phyloP scores from a whole-genome alignment of 2,888 invertebrate genomes.

The Sepiola atlantica region DNA sequence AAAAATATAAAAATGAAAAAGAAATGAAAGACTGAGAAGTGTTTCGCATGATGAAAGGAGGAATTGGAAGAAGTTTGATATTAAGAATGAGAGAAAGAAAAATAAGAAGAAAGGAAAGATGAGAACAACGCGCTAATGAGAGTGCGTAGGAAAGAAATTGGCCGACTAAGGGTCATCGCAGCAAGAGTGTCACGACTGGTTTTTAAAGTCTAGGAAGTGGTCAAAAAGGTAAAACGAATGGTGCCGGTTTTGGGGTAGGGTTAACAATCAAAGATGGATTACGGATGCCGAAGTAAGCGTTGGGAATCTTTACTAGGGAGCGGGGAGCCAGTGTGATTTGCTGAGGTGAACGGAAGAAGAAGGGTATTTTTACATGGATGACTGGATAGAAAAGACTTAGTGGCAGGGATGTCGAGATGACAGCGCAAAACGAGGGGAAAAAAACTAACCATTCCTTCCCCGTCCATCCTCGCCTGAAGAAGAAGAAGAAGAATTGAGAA shows the following conservation, averaged over 20 bases:
- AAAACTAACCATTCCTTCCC: no score
- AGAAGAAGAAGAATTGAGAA: no score
- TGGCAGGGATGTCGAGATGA: background rate
- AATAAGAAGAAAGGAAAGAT: background rate
- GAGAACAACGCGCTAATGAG: background rate
- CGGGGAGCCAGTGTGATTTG: background rate
- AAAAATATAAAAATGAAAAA: background rate
- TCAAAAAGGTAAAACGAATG: no score
- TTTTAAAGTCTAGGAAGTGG: no score
- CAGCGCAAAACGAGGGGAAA: background rate
- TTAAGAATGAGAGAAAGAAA: no score
- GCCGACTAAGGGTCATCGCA: background rate
- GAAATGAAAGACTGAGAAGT: background rate
- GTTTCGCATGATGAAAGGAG: background rate
- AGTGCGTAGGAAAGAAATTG: background rate
- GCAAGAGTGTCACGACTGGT: background rate
- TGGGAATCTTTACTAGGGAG: background rate
- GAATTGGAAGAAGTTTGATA: background rate
- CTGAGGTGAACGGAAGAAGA: no score
- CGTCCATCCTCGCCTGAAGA: no score
- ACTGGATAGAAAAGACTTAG: background rate
- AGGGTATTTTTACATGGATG: background rate
- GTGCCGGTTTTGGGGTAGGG: no score
- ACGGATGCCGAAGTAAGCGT: background rate
- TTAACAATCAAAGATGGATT: conserved; percentile 18